A percentile compares a stretch with the other conserved stretches of the same genome.
Conservation (phyloP, 92 coral and sea anemone genomes). For the Isaurus tuberculatus region DNA sequence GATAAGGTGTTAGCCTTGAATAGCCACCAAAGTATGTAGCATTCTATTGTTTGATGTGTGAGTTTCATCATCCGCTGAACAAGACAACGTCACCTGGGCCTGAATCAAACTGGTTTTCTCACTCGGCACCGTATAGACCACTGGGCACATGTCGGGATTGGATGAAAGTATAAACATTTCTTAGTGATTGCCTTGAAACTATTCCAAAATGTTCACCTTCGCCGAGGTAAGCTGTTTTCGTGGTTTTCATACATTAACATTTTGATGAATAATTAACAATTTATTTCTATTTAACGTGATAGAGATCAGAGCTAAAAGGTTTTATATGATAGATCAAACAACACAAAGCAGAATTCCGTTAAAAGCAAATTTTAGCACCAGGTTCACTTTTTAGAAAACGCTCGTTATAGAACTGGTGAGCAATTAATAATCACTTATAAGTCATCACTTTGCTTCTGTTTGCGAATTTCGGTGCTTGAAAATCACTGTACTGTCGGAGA, state of each 20-base stretch:
- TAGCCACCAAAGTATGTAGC: neutral
- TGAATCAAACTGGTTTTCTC: neutral
- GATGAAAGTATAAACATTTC: neutral
- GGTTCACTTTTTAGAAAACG: neutral
- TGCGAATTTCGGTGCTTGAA: neutral
- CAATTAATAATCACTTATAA: neutral
- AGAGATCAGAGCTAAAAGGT: neutral
- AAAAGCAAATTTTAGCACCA: neutral
- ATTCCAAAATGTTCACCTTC: conserved; percentile 2
- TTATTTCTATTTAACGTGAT: neutral
- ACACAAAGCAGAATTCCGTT: neutral
- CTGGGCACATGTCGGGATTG: neutral
- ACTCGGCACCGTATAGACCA: neutral
- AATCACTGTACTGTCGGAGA: neutral
- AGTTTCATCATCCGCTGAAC: neutral
- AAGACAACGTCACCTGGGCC: neutral
- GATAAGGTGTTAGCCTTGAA: neutral
- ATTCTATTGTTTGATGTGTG: neutral
- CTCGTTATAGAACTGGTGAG: neutral
- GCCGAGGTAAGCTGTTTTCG: conserved; percentile 2
- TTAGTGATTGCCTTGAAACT: neutral
- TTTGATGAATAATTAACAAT: conserved; percentile 7
- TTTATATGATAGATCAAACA: neutral
- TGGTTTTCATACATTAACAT: neutral
- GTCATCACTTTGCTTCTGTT: neutral